These are phyloP conservation scores for Danaus chrysippus DNA, from an alignment of 2,888 invertebrate genomes.

Conservation along the genomic window DNA sequence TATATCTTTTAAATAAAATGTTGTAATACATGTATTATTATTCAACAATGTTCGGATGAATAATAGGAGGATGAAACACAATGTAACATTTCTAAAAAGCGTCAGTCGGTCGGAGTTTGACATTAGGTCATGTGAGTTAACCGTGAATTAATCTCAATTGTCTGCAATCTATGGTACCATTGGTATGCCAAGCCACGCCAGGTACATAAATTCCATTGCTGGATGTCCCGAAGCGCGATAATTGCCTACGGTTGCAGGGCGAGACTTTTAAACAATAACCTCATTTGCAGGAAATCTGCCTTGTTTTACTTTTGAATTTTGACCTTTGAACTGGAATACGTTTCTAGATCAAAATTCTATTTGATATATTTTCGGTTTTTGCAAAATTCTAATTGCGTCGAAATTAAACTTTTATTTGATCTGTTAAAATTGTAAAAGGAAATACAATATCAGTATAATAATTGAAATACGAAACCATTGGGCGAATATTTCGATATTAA, in stretches of 20 bases:
- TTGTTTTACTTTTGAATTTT: slow-evolving; percentile 40
- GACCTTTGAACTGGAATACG: slow-evolving; percentile 20
- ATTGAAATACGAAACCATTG: too few species aligned
- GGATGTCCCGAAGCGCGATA: slow-evolving; percentile 44
- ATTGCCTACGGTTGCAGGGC: slow-evolving; percentile 53
- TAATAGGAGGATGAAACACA: too few species aligned
- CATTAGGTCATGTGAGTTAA: slow-evolving; percentile 1
- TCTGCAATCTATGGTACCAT: slow-evolving; percentile 13
- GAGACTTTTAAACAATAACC: slow-evolving; percentile 55
- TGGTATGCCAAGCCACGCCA: slow-evolving; percentile 22
- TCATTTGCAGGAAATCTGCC: slow-evolving; percentile 51
- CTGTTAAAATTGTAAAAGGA: too few species aligned
- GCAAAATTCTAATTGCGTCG: not conserved
- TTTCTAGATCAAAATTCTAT: not conserved
- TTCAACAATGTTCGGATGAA: too few species aligned
- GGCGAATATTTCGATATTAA: too few species aligned
- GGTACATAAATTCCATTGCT: slow-evolving; percentile 52
- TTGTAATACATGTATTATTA: too few species aligned
- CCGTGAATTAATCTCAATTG: too few species aligned
- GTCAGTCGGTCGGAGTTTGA: not conserved
- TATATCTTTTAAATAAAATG: too few species aligned
- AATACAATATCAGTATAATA: too few species aligned
- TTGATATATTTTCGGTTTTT: not conserved
- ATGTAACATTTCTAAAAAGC: not conserved
- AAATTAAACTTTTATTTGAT: too few species aligned